Evolutionary conservation across 2,888 invertebrate genomes (phyloP).

Genomic region (Sympetrum striolatum): DNA sequence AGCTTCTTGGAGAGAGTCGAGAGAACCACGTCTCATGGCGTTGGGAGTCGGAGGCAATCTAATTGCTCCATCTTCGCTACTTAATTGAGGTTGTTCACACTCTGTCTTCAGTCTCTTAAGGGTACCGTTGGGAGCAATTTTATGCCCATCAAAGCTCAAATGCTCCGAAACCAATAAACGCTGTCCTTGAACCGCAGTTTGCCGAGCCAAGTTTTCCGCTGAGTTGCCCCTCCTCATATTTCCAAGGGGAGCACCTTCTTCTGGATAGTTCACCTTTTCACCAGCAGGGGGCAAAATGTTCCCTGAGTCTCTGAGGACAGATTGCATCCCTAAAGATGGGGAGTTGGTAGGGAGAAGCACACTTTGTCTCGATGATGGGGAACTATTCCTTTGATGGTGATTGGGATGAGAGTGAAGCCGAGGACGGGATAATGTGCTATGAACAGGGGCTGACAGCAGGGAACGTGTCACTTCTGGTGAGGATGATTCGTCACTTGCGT

Average conservation of each 20-base stretch:
- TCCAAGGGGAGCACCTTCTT: background rate
- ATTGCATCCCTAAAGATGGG: background rate
- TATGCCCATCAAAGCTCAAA: constrained; percentile 49
- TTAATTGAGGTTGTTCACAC: constrained; percentile 53
- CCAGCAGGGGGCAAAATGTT: background rate
- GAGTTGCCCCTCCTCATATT: constrained; percentile 44
- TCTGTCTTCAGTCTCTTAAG: constrained; percentile 60
- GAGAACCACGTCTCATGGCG: constrained; percentile 61
- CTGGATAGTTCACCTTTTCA: background rate
- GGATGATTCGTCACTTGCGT: constrained; percentile 17
- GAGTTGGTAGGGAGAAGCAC: background rate
- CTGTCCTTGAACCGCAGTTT: constrained; percentile 51
- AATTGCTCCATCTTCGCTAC: background rate
- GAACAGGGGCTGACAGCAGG: background rate
- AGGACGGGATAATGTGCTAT: background rate
- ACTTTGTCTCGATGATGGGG: constrained; percentile 14
- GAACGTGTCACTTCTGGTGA: constrained; percentile 14
- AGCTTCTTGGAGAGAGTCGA: constrained; percentile 65
- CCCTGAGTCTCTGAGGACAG: background rate
- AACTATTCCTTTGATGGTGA: constrained; percentile 22
- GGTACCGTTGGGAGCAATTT: constrained; percentile 55
- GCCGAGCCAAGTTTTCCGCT: constrained; percentile 44
- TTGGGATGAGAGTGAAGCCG: constrained; percentile 11
- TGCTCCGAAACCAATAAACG: constrained; percentile 46
- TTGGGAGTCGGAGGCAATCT: constrained; percentile 44